Evolutionary conservation across 2,113 vertebrate species (phyloP).

Genomic region (Himantopus leucocephalus): DNA sequence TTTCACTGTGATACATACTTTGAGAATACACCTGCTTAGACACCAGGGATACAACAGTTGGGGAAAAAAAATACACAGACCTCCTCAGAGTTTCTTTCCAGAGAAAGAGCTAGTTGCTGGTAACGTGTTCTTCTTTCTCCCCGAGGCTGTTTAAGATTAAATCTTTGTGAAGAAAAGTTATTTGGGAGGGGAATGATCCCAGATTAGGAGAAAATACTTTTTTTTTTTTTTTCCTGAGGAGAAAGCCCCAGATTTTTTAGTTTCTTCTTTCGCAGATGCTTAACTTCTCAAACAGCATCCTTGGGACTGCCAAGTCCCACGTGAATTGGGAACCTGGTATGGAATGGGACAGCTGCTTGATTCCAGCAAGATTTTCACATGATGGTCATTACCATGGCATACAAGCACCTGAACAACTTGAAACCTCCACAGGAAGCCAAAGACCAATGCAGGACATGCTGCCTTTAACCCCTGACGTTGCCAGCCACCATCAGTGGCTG

Average conservation of each 20-base stretch:
- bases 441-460: not conserved
- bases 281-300: not conserved
- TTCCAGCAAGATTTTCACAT: accelerated
- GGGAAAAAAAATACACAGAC: not conserved
- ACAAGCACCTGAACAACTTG: not conserved
- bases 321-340: not conserved
- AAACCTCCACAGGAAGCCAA: not conserved
- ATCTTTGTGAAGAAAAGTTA: not conserved
- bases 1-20: not conserved
- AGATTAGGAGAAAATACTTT: not conserved
- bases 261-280: not conserved
- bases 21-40: not conserved
- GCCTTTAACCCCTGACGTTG: accelerated
- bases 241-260: not conserved
- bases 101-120: not conserved
- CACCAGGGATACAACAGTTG: not conserved
- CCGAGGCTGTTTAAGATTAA: not conserved
- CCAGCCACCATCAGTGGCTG: not conserved
- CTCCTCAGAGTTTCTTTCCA: not conserved
- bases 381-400: not conserved
- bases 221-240: not conserved
- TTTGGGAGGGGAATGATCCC: not conserved
- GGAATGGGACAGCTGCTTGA: not conserved
- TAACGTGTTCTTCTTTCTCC: not conserved
- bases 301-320: not conserved